Percentiles rank a stretch among this genome's conserved stretches.
Conservation (phyloP, 2,888 invertebrate genomes). For the Drosophila mimica region DNA sequence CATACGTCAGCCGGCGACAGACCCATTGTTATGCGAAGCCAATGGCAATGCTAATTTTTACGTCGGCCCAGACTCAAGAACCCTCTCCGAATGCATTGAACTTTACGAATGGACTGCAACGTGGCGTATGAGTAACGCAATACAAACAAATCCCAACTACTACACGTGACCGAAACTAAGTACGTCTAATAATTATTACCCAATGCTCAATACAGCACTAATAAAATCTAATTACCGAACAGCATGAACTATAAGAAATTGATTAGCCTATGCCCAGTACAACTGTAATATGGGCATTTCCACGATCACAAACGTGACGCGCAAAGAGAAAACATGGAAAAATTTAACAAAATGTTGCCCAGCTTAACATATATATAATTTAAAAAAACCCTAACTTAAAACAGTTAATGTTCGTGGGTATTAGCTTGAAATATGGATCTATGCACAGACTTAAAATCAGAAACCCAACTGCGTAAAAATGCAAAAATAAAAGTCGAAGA, state of each 20-base stretch:
- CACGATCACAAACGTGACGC: neutral
- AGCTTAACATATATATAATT: neutral
- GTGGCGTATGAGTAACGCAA: conserved; percentile 72
- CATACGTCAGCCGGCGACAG: conserved; percentile 57
- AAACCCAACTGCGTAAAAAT: neutral
- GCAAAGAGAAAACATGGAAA: neutral
- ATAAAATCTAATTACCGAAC: conserved; percentile 19
- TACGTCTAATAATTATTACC: conserved; percentile 10
- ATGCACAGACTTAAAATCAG: neutral
- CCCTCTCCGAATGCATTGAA: conserved; percentile 71
- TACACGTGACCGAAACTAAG: conserved; percentile 54
- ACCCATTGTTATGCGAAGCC: conserved; percentile 67
- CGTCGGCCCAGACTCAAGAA: conserved; percentile 40
- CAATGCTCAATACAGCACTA: conserved; percentile 8
- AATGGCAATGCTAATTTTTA: conserved; percentile 61
- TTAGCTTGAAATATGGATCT: neutral
- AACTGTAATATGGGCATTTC: neutral
- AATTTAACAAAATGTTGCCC: neutral
- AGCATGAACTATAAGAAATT: conserved; percentile 3
- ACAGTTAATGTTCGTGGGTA: neutral
- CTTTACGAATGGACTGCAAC: conserved; percentile 59
- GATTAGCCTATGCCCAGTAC: neutral
- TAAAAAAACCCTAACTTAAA: neutral
- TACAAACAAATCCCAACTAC: conserved; percentile 18
- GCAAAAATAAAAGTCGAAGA: neutral